A percentile compares a stretch with the other conserved stretches of the same genome.
Evolutionary conservation across 2,797 vertebrate genomes (phyloP).

Genomic region (Ctenosaura bakeri): DNA sequence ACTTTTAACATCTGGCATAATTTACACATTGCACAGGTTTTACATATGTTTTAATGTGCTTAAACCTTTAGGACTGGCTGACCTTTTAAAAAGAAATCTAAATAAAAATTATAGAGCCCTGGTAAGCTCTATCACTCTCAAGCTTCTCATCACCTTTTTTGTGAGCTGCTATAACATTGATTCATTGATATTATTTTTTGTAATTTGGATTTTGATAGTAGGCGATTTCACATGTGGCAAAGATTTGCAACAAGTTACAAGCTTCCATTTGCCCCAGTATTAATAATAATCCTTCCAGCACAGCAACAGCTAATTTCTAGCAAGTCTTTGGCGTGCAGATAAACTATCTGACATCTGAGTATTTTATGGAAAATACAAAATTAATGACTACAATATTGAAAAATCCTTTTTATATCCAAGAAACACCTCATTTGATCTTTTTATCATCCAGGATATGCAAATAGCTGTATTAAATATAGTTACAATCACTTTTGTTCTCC

Average conservation of each 20-base stretch:
- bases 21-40: not conserved
- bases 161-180: not conserved
- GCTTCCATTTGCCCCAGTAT: not conserved
- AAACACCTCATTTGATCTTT: constrained; percentile 50
- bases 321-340: constrained; percentile 38
- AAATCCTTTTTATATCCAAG: constrained; percentile 50
- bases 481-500: constrained; percentile 57
- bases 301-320: constrained; percentile 24
- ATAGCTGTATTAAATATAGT: constrained; percentile 62
- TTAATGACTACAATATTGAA: constrained; percentile 42
- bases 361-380: constrained; percentile 57
- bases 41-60: constrained; percentile 2
- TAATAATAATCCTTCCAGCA: constrained; percentile 9
- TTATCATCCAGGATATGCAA: constrained; percentile 53
- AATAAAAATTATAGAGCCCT: not conserved
- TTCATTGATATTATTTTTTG: constrained; percentile 40
- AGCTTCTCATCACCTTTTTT: not conserved
- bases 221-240: not conserved
- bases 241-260: constrained; percentile 24
- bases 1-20: not conserved
- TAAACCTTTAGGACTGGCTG: constrained; percentile 2
- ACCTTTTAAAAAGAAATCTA: not conserved
- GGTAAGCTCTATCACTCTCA: not conserved
- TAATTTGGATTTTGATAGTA: constrained; percentile 13
- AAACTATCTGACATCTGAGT: constrained; percentile 16